Evolutionary conservation across 2,888 invertebrate genomes (phyloP).

Genomic region (Oithona nana): DNA sequence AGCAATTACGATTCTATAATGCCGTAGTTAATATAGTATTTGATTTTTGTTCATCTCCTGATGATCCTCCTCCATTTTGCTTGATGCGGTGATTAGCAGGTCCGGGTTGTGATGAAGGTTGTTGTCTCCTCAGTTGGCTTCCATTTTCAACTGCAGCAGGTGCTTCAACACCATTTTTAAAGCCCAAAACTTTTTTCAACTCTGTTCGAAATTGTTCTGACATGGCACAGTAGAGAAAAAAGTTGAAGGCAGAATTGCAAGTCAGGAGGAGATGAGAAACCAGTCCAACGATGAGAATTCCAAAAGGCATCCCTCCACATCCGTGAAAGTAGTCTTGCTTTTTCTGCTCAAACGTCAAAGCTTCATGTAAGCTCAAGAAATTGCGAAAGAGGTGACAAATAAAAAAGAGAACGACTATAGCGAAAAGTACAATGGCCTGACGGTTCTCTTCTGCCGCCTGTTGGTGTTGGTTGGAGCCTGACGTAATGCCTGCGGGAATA

Average conservation of each 20-base stretch:
- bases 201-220: neutral
- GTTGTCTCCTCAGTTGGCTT: too few relatives aligned
- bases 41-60: too few relatives aligned
- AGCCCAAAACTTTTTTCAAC: neutral
- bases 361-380: neutral
- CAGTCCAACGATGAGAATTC: constrained; percentile 6
- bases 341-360: neutral
- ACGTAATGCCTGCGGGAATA: neutral
- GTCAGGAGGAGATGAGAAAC: constrained; percentile 2
- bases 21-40: too few relatives aligned
- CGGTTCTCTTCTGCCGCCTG: neutral
- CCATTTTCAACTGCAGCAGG: too few relatives aligned
- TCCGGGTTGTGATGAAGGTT: too few relatives aligned
- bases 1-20: too few relatives aligned
- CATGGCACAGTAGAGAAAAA: constrained; percentile 8
- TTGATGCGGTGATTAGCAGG: too few relatives aligned
- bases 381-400: neutral
- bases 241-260: constrained; percentile 6
- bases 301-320: constrained; percentile 1
- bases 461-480: neutral
- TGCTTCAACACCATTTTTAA: too few relatives aligned
- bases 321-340: constrained; percentile 8
- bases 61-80: too few relatives aligned
- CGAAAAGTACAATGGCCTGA: constrained; percentile 2
- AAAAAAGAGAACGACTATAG: constrained; percentile 1